Evolutionary conservation across 1,140 invertebrate genomes (phyloP).

Genomic region (Periplaneta americana): DNA sequence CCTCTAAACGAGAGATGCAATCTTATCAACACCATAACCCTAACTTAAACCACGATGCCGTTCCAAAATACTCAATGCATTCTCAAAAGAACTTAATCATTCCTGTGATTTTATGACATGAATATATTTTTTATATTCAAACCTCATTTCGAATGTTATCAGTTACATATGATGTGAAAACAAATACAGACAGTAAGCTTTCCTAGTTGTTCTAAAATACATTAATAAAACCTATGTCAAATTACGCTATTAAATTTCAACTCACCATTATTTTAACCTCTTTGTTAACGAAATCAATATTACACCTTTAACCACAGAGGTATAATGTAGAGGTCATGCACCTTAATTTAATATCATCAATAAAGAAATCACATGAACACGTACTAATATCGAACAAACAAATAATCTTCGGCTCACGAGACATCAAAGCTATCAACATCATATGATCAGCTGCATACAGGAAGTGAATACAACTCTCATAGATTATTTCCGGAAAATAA

Average conservation of each 20-base stretch:
- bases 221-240: not conserved
- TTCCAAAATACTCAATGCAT: too few relatives aligned
- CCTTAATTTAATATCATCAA: not conserved
- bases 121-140: not conserved
- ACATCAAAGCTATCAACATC: not conserved
- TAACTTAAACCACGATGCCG: too few relatives aligned
- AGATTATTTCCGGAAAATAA: too few relatives aligned
- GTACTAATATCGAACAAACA: too few relatives aligned
- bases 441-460: not conserved
- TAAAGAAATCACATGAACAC: not conserved
- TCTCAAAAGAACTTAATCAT: not conserved
- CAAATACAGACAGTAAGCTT: not conserved
- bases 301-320: not conserved
- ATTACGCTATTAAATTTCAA: not conserved
- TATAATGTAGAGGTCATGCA: not conserved
- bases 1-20: too few relatives aligned
- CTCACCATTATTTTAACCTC: not conserved
- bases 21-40: too few relatives aligned
- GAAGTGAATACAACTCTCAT: not conserved
- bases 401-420: too few relatives aligned
- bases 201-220: not conserved
- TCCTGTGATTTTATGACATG: not conserved
- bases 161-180: too few relatives aligned
- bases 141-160: not conserved
- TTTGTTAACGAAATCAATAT: not conserved